Conservation (phyloP, 2,888 invertebrate genomes). For the Stegana nigrithorax region DNA sequence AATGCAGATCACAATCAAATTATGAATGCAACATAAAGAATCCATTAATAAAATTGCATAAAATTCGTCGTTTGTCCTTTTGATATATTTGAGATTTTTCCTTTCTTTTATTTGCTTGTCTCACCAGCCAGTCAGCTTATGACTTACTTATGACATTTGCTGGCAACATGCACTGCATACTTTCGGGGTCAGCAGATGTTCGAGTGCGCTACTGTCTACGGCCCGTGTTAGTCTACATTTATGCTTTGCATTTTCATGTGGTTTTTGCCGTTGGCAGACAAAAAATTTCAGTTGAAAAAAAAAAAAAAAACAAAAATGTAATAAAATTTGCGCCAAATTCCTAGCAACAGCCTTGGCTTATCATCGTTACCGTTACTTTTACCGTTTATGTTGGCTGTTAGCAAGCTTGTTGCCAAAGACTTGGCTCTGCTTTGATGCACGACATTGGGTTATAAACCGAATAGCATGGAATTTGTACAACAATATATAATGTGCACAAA, state of each 20-base stretch:
- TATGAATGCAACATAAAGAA: constrained; percentile 36
- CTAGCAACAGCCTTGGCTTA: constrained; percentile 34
- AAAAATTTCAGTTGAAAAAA: too few species aligned
- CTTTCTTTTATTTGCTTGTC: neutral
- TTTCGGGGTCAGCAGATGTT: constrained; percentile 13
- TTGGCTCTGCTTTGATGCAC: too few species aligned
- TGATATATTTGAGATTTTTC: neutral
- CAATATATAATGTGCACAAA: too few species aligned
- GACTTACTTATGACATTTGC: too few species aligned
- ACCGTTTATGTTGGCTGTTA: too few species aligned
- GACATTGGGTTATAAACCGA: too few species aligned
- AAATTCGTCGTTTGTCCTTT: constrained; percentile 27
- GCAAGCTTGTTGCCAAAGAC: too few species aligned
- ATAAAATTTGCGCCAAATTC: constrained; percentile 37
- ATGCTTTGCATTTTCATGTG: neutral
- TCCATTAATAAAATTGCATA: constrained; percentile 50
- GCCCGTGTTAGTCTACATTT: neutral
- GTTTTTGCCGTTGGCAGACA: too few species aligned
- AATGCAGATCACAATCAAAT: constrained; percentile 10
- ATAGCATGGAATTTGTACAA: too few species aligned
- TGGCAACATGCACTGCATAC: too few species aligned
- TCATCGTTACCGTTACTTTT: constrained; percentile 25
- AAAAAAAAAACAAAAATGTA: constrained; percentile 55
- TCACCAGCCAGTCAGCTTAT: too few species aligned
- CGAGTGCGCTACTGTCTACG: neutral